Base-by-base conservation (phyloP, 2,797 vertebrate species). In the Enteromius thamalakanensis region DNA sequence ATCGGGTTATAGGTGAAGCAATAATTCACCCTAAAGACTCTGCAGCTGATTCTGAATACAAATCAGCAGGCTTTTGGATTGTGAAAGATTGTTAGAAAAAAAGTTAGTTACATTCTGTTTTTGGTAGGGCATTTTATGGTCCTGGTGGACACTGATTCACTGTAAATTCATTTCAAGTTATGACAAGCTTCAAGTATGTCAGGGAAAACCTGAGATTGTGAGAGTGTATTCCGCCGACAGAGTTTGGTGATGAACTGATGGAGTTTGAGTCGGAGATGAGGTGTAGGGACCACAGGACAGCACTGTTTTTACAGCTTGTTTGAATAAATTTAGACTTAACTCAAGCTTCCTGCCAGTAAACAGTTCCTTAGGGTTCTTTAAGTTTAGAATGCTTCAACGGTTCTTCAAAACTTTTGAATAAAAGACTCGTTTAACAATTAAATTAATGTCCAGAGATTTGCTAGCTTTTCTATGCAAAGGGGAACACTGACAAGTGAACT, bases 111-210 rank as follows among this genome's bases (percentile, higher is more conserved):
- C 82, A 19, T 3, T 58, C 12, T 8, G 26, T 71, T 71, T 76
- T 70, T 75, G 40, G 21, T 58, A 75, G 82, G 70, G 78, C 81
- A 37, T 26, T 64, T 58, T 45, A 17, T 21, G 11, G 42, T 81
- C 81, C 60, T 81, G 64, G 80, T 82, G 65, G 70, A 76, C 62
- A 42, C 49, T 69, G 49, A 72, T 81, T 76, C 40, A 53, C 67
- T 45, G 45, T 32, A 23, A 85, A 86, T 87, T 87, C 82, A 67
- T 53, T 86, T 84, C 81, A 65, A 86, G 82, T 81, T 67, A 58
- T 68, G 80, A 86, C 83, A 82, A 77, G 82, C 81, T 85, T 64
- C 79, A 67, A 86, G 79, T 74, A 81, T 70, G 81, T 83, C 75
- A 79, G 58, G 67, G n/a, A 51, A 71, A 84, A 86, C 0, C 6